phyloP scores from a whole-genome alignment of 2,797 vertebrate genomes.

The Chaetophractus vellerosus region DNA sequence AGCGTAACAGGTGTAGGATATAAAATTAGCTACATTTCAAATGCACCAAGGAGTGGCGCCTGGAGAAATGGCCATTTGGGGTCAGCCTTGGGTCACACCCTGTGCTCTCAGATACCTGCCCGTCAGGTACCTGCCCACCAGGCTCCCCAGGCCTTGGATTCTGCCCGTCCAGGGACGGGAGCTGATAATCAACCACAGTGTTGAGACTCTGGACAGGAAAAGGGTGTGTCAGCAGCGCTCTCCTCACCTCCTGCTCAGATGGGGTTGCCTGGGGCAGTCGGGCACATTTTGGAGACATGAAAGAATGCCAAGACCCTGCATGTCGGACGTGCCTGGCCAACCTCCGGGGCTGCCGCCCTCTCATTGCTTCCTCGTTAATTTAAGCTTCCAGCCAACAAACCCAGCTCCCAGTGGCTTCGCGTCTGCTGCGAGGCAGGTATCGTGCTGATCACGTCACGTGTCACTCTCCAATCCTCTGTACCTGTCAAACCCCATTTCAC shows the following conservation, averaged over 20 bases:
- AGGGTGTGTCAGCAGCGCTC: constrained; percentile 46
- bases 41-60: background rate
- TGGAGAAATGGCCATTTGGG: background rate
- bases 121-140: no score
- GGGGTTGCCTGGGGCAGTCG: no score
- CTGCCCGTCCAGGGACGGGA: background rate
- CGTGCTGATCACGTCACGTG: background rate
- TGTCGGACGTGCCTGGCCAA: background rate
- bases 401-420: background rate
- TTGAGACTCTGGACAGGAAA: constrained; percentile 67
- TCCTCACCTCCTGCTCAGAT: background rate
- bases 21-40: background rate
- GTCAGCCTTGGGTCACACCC: background rate
- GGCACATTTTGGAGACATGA: background rate
- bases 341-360: background rate
- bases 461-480: background rate
- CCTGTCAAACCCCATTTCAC: background rate
- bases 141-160: no score
- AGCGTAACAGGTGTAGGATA: background rate
- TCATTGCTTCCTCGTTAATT: background rate
- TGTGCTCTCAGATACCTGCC: no score
- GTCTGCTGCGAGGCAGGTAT: background rate
- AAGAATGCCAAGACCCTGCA: background rate
- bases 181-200: constrained; percentile 58
- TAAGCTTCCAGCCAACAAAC: background rate